These are phyloP conservation scores for Sebastes kiyomatsui DNA, from an alignment of 2,797 vertebrate species.

Conservation along the genomic window DNA sequence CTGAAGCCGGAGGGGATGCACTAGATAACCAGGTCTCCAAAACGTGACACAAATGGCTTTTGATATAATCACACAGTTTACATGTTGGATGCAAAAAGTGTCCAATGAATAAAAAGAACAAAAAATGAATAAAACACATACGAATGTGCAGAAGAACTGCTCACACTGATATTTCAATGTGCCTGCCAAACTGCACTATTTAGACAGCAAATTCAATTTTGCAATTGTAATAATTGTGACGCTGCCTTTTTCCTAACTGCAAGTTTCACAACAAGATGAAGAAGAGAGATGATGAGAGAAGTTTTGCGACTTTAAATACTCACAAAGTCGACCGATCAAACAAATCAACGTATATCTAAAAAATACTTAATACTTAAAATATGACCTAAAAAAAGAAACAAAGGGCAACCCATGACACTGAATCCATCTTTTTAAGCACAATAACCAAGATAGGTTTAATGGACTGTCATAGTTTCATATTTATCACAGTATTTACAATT, in stretches of 20 bases:
- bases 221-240: neutral
- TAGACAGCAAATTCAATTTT: neutral
- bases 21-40: constrained; percentile 10
- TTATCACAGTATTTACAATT: neutral
- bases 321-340: neutral
- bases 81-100: neutral
- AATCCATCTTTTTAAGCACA: neutral
- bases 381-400: neutral
- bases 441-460: neutral
- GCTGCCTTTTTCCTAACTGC: neutral
- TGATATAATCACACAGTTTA: neutral
- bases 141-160: neutral
- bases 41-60: constrained; percentile 22
- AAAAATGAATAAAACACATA: neutral
- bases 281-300: neutral
- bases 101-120: neutral
- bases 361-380: neutral
- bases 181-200: neutral
- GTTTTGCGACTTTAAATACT: neutral
- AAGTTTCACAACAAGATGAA: neutral
- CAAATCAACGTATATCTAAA: neutral
- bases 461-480: neutral
- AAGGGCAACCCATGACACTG: neutral
- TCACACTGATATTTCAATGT: neutral
- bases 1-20: constrained; percentile 22